A percentile compares a stretch with the other conserved stretches of the same genome.
These are phyloP conservation scores for Cistogaster globosa DNA, from an alignment of 2,888 invertebrate species.

Conservation along the genomic window DNA sequence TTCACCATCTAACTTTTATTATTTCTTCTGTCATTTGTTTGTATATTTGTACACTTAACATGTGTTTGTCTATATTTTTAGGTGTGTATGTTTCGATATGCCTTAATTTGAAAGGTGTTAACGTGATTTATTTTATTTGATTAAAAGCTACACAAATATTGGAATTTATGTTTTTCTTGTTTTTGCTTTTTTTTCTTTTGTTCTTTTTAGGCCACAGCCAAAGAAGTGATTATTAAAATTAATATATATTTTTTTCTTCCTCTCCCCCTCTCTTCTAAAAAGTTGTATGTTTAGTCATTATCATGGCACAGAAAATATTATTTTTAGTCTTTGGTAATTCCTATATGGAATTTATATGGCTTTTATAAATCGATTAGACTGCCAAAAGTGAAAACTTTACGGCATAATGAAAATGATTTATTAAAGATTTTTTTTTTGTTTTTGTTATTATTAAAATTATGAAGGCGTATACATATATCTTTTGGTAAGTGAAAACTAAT, in stretches of 20 bases:
- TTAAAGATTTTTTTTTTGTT: background rate
- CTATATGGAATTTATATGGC: slow-evolving; percentile 16
- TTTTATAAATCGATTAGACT: slow-evolving; percentile 24
- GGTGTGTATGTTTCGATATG: slow-evolving; percentile 17
- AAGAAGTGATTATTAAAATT: slow-evolving; percentile 59
- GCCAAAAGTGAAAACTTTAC: slow-evolving; percentile 8
- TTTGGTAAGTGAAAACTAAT: background rate
- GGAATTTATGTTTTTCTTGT: slow-evolving; percentile 54
- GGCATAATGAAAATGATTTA: background rate
- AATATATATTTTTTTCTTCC: slow-evolving; percentile 49
- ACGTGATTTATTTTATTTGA: slow-evolving; percentile 71
- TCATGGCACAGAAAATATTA: background rate
- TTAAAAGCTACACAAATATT: slow-evolving; percentile 66
- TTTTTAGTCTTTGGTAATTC: background rate
- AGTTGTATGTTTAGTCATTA: background rate
- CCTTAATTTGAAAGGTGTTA: slow-evolving; percentile 67
- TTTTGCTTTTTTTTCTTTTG: background rate
- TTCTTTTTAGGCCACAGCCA: background rate
- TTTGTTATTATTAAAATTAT: background rate
- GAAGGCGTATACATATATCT: background rate
- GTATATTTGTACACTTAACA: background rate
- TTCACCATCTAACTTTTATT: slow-evolving; percentile 12
- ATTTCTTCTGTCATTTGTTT: slow-evolving; percentile 33
- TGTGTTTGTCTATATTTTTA: too few relatives aligned
- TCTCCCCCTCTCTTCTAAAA: background rate